phyloP scores from a whole-genome alignment of 2,113 vertebrate genomes.

The Mystacornis crossleyi region DNA sequence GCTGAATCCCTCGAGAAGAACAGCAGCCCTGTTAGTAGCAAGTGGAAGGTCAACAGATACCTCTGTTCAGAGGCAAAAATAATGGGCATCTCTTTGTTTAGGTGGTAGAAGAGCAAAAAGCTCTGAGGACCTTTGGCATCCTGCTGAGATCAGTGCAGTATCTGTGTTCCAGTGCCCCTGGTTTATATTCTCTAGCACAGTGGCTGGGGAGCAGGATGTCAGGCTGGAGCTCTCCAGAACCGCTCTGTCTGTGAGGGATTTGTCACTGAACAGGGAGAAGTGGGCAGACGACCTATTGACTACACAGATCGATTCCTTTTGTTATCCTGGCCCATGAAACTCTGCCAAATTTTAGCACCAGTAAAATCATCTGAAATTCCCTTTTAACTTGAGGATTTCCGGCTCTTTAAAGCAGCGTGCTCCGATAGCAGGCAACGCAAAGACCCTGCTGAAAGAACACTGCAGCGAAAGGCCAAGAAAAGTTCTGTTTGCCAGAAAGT shows the following conservation, averaged over 20 bases:
- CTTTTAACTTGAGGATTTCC: conserved; percentile 33
- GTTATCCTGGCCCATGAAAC: conserved; percentile 19
- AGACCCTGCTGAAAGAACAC: conserved; percentile 21
- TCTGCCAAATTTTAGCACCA: conserved; percentile 18
- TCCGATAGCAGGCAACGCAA: conserved; percentile 24
- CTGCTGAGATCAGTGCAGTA: background rate
- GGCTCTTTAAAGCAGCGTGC: conserved; percentile 21
- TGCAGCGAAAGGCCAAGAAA: conserved; percentile 19
- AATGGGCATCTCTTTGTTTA: background rate
- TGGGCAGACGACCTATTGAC: conserved; percentile 13
- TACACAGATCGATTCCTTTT: conserved; percentile 40
- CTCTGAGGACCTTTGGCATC: background rate
- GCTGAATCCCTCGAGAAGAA: background rate
- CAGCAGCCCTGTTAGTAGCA: background rate
- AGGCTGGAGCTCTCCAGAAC: background rate
- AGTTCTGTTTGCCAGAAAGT: conserved; percentile 44
- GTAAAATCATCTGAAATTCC: conserved; percentile 11
- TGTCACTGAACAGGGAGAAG: background rate
- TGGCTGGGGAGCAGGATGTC: background rate
- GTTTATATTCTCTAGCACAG: background rate
- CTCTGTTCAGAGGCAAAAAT: background rate
- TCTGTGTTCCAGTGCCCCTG: background rate
- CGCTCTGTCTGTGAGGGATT: background rate
- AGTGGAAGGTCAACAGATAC: background rate
- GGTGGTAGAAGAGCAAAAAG: background rate